phyloP scores from a whole-genome alignment of 2,113 vertebrate genomes.

The Oenanthe melanoleuca region DNA sequence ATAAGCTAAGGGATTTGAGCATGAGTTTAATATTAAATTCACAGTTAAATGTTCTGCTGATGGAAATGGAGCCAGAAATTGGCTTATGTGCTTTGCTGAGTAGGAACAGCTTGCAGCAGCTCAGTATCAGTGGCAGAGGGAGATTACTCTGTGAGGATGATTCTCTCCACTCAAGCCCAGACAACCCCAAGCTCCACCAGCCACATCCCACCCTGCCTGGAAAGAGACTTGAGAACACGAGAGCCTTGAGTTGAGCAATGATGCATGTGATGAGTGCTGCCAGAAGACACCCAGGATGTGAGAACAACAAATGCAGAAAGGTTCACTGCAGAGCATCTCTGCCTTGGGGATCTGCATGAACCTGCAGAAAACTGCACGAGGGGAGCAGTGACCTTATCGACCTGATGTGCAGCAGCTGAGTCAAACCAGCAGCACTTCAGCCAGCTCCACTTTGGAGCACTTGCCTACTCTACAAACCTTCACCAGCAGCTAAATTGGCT shows the following conservation, averaged over 20 bases:
- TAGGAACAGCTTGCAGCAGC: not conserved
- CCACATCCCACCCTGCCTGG: slow-evolving; percentile 4
- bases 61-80: slow-evolving; percentile 7
- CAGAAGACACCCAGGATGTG: not conserved
- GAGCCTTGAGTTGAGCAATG: not conserved
- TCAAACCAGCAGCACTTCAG: not conserved
- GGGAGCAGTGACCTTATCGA: not conserved
- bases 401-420: not conserved
- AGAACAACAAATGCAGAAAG: not conserved
- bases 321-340: not conserved
- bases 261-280: not conserved
- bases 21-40: slow-evolving; percentile 24
- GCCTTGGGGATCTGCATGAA: not conserved
- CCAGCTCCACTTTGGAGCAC: not conserved
- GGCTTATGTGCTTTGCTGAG: slow-evolving; percentile 38
- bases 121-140: not conserved
- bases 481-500: not conserved
- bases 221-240: not conserved
- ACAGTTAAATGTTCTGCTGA: not conserved
- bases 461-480: not conserved
- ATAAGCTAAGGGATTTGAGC: not conserved
- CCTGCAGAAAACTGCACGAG: not conserved
- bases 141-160: slow-evolving; percentile 13
- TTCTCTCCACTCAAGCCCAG: slow-evolving; percentile 26
- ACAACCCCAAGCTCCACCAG: not conserved